Conservation (phyloP, 2,797 vertebrate species). For the Lerista edwardsae region DNA sequence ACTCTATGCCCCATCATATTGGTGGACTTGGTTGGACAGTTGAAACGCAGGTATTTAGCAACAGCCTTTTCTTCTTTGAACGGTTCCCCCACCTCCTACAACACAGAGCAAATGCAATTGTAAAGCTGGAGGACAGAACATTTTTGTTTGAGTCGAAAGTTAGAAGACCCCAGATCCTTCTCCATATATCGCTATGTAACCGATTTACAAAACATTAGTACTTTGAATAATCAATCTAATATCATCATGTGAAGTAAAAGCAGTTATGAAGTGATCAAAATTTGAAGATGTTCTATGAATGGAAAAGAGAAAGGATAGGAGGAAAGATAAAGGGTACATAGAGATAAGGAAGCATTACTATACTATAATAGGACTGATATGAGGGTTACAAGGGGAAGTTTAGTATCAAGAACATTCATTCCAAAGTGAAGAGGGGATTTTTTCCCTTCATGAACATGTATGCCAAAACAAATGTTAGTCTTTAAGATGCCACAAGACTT, state of each 20-base stretch:
- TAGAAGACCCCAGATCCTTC: neutral
- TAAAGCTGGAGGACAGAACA: neutral
- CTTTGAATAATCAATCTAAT: neutral
- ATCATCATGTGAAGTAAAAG: conserved; percentile 4
- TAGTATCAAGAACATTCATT: neutral
- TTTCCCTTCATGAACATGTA: no score
- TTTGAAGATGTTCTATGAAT: neutral
- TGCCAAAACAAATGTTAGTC: no score
- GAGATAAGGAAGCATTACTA: neutral
- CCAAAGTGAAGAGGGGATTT: neutral
- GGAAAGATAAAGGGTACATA: neutral
- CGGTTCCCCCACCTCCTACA: conserved; percentile 94
- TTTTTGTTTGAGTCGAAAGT: conserved; percentile 8
- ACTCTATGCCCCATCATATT: conserved; percentile 98
- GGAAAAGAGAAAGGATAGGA: neutral
- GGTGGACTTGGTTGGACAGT: conserved; percentile 97
- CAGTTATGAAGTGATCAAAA: neutral
- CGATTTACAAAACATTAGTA: neutral
- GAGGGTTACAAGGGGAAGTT: neutral
- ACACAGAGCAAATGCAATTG: conserved; percentile 47
- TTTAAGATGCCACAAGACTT: no score
- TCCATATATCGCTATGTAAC: neutral
- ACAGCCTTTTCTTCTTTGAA: conserved; percentile 98
- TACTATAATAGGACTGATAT: neutral
- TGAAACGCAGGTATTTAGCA: conserved; percentile 97